Conservation (phyloP, 2,113 vertebrate genomes). For the Ploceus nigricollis region DNA sequence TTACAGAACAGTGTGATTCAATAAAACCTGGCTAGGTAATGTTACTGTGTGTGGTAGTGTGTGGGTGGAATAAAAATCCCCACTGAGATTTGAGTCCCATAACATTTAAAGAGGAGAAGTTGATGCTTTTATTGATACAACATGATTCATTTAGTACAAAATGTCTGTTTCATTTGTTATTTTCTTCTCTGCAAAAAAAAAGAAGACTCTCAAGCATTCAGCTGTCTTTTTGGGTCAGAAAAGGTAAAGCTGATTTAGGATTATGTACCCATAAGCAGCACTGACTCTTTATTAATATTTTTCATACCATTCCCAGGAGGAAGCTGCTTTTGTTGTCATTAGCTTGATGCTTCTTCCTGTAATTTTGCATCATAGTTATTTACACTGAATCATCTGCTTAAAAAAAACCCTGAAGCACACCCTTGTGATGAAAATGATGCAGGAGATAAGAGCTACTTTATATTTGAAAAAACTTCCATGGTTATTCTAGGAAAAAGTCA, state of each 20-base stretch:
- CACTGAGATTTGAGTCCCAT: background rate
- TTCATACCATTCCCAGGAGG: background rate
- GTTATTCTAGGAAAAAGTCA: background rate
- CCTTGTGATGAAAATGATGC: background rate
- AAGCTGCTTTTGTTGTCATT: background rate
- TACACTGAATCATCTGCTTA: slow-evolving; percentile 32
- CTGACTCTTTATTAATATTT: background rate
- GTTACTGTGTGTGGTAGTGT: background rate
- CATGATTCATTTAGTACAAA: background rate
- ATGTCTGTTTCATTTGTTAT: background rate
- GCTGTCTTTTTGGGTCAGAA: background rate
- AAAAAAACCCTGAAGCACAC: background rate
- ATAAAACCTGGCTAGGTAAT: background rate
- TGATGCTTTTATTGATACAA: background rate
- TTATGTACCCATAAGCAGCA: background rate
- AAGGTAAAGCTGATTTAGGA: background rate
- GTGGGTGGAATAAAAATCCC: background rate
- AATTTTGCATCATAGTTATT: slow-evolving; percentile 5
- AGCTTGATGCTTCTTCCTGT: slow-evolving; percentile 30
- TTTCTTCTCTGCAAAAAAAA: background rate
- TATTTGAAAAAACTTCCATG: background rate
- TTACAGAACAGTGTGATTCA: background rate
- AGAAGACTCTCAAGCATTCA: background rate
- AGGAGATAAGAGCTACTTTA: background rate
- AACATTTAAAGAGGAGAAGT: background rate